Conservation (phyloP, 1,140 invertebrate species). For the Heliconius himera region DNA sequence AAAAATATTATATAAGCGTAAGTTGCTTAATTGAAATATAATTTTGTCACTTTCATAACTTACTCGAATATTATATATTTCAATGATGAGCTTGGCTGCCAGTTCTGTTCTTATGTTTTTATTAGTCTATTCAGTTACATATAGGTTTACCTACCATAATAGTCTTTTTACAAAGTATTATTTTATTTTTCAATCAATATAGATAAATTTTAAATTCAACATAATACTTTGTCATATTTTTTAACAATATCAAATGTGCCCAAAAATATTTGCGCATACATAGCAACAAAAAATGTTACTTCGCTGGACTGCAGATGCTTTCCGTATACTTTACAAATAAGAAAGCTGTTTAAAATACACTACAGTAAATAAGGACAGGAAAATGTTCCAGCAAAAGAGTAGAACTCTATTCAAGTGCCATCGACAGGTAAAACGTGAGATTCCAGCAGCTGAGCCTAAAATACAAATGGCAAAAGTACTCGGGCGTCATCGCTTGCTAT, state of each 20-base stretch:
- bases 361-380: conserved; percentile 31
- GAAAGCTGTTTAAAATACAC: conserved; percentile 30
- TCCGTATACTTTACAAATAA: conserved; percentile 12
- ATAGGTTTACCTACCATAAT: too few relatives aligned
- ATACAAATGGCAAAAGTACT: conserved; percentile 43
- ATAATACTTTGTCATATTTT: too few relatives aligned
- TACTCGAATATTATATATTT: too few relatives aligned
- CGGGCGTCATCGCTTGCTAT: conserved; percentile 35
- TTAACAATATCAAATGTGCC: too few relatives aligned
- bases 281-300: background rate
- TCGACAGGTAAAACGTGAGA: conserved; percentile 46
- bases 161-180: too few relatives aligned
- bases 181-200: too few relatives aligned
- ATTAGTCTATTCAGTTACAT: background rate
- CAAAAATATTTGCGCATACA: too few relatives aligned
- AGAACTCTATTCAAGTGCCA: conserved; percentile 43
- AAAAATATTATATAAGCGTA: background rate
- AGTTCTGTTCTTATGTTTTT: background rate
- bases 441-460: conserved; percentile 46
- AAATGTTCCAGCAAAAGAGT: conserved; percentile 39
- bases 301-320: background rate
- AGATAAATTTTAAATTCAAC: too few relatives aligned
- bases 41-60: too few relatives aligned
- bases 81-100: background rate
- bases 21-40: background rate